Evolutionary conservation across 1,140 invertebrate genomes (phyloP), one percentile per base, ranked within the genome.

Genomic region (Reticulitermes speratus): DNA sequence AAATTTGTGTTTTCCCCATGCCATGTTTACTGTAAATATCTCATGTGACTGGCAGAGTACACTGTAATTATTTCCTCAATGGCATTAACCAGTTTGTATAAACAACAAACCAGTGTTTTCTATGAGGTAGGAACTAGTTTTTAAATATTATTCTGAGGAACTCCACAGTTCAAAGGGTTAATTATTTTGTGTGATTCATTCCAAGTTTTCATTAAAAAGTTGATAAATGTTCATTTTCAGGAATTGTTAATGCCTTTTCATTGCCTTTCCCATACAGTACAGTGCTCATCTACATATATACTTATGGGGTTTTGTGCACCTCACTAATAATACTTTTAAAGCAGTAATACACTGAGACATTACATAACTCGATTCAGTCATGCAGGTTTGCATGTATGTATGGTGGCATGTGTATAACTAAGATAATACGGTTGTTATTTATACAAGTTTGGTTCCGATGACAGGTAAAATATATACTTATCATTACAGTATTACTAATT

Each of bases 401-500:
- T 23, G 45, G 83, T 84, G 44, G 65, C 65, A 59, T 85, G 85
- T 44, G 52, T 85, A 65, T 69, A 52, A 52, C 55, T 85, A 85
- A 55, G 65, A 85, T 85, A 55, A 85, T 85, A 85, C 32, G 59
- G 86, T 84, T 85, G 83, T 84, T 84, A 52, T 84, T 84, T 84
- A 84, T 52, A 84, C 83, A 84, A 86, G 45, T 84, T 86, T 86
- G 86, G 82, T 86, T 86, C 85, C 69, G 86, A 86, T 69, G 75
- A 85, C 85, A 86, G 83, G 55, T 86, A 86, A 86, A 85, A 85
- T 85, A 85, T 85, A 75, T 75, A 69, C 55, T 85, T 65, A 85
- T 85, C 65, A 85, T 85, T 85, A 86, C 86, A 84, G 45, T 86
- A 86, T 84, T 55, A 83, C 86, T 86, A 84, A 83, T 65, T 84